phyloP scores from a whole-genome alignment of 2,888 invertebrate species.

The Netelia inedita region DNA sequence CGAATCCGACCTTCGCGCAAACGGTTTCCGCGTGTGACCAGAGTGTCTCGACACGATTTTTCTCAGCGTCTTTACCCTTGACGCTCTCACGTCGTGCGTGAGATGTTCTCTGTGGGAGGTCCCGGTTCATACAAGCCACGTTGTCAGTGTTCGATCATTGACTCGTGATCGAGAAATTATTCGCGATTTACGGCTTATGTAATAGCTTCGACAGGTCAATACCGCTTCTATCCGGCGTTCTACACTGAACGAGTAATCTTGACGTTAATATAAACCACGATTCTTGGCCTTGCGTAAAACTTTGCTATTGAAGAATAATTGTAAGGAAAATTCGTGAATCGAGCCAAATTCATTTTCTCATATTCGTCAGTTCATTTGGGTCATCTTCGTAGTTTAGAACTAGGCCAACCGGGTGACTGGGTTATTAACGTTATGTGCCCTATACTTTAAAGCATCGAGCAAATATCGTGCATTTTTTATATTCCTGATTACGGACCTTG shows the following conservation, averaged over 20 bases:
- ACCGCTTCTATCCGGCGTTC: conserved; percentile 72
- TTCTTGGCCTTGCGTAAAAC: background rate
- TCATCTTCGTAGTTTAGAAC: background rate
- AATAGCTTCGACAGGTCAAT: conserved; percentile 82
- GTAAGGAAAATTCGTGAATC: background rate
- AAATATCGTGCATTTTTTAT: background rate
- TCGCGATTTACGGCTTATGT: conserved; percentile 80
- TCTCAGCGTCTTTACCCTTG: conserved; percentile 30
- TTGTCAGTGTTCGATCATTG: conserved; percentile 48
- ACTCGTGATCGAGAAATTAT: conserved; percentile 53
- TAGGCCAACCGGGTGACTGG: conserved; percentile 42
- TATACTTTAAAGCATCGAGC: background rate
- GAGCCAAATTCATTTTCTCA: background rate
- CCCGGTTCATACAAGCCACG: conserved; percentile 24
- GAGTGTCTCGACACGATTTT: background rate
- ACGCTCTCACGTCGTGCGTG: background rate
- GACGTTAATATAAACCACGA: conserved; percentile 12
- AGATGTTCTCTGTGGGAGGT: conserved; percentile 23
- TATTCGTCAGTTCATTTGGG: background rate
- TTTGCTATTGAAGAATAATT: background rate
- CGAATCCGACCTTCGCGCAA: conserved; percentile 61
- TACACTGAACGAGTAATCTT: conserved; percentile 13
- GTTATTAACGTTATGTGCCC: background rate
- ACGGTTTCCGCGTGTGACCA: conserved; percentile 42
- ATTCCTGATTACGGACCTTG: background rate